phyloP scores from a whole-genome alignment of 2,113 vertebrate genomes.

The Gopherus evgoodei region DNA sequence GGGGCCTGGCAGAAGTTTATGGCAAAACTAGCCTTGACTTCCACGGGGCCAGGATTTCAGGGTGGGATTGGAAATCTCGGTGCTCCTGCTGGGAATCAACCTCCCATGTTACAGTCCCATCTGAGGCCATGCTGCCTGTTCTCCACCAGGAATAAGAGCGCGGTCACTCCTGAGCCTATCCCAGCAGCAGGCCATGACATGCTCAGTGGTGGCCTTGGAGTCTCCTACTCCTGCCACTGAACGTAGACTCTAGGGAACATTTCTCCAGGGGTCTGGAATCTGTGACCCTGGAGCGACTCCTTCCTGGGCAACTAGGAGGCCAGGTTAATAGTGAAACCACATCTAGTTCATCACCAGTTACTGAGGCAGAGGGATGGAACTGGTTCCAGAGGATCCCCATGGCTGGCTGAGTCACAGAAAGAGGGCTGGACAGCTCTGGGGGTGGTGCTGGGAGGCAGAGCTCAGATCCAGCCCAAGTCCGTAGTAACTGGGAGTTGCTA shows the following conservation, averaged over 20 bases:
- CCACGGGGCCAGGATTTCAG: neutral
- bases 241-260: neutral
- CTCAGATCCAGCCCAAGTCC: neutral
- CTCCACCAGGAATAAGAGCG: too few relatives aligned
- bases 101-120: neutral
- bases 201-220: neutral
- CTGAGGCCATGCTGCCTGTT: neutral
- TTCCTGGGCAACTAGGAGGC: neutral
- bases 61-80: neutral
- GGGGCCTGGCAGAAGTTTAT: neutral
- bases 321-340: neutral
- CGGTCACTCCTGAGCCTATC: too few relatives aligned
- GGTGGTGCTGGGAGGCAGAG: too few relatives aligned
- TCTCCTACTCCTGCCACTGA: too few relatives aligned
- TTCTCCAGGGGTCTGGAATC: neutral
- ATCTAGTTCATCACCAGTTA: too few relatives aligned
- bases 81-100: fast-evolving
- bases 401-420: too few relatives aligned
- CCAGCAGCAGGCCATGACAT: too few relatives aligned
- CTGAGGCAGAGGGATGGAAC: too few relatives aligned
- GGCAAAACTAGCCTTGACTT: neutral
- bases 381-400: too few relatives aligned
- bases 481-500: neutral
- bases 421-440: too few relatives aligned
- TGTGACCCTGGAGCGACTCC: neutral